Conservation (phyloP, 2,888 invertebrate genomes). For the Agrilus biguttatus region DNA sequence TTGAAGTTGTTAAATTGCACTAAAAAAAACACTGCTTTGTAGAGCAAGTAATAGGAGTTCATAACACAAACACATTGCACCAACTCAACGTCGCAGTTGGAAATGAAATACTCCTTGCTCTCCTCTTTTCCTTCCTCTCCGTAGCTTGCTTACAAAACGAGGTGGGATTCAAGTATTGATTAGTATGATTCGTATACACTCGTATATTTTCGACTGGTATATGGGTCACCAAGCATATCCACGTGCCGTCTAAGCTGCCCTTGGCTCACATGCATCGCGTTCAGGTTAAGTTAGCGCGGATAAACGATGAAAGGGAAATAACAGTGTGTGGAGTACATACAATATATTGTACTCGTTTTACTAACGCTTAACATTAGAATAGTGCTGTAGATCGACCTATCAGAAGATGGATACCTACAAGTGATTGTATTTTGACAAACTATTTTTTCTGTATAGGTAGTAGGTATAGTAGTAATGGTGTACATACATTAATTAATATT, state of each 20-base stretch:
- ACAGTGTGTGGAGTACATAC: background rate
- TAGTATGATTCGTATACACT: slow-evolving; percentile 13
- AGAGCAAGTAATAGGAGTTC: slow-evolving; percentile 1
- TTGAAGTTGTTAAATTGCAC: background rate
- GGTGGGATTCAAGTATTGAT: slow-evolving; percentile 17
- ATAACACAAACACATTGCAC: slow-evolving; percentile 1
- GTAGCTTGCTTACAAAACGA: no score
- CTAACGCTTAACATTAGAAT: no score
- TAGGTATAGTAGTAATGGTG: no score
- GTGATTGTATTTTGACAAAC: no score
- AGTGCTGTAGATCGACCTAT: no score
- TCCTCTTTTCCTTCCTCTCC: no score
- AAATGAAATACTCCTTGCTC: no score
- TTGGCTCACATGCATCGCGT: slow-evolving; percentile 17
- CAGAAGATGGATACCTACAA: slow-evolving; percentile 2
- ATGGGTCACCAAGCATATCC: slow-evolving; percentile 21
- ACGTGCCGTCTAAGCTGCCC: slow-evolving; percentile 19
- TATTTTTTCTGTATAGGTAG: no score
- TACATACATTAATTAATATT: no score
- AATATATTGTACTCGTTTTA: no score
- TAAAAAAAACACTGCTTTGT: background rate
- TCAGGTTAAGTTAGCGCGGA: no score
- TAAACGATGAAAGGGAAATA: background rate
- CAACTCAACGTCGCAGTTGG: no score
- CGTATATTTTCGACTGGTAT: slow-evolving; percentile 15